These are phyloP conservation scores for Bostrychus sinensis DNA, from an alignment of 2,113 vertebrate species.

Conservation along the genomic window DNA sequence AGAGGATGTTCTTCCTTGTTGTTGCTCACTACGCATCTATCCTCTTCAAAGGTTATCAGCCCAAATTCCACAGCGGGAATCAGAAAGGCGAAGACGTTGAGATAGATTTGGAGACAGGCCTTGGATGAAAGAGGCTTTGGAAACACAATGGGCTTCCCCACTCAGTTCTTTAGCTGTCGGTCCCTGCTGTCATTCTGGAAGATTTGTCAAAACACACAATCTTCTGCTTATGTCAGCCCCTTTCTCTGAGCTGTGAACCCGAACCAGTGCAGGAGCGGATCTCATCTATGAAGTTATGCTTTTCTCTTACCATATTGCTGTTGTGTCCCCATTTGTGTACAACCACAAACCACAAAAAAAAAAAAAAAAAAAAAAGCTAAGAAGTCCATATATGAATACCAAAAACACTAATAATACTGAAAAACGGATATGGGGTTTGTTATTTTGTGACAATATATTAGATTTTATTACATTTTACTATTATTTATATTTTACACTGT, in stretches of 20 bases:
- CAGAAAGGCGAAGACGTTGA: constrained; percentile 54
- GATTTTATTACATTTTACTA: too few relatives aligned
- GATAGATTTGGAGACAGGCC: constrained; percentile 55
- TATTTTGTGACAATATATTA: too few relatives aligned
- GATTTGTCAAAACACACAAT: constrained; percentile 50
- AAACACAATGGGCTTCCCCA: constrained; percentile 55
- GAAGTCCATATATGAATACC: too few relatives aligned
- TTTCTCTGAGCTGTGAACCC: constrained; percentile 47
- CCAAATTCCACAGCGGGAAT: constrained; percentile 59
- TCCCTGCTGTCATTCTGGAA: constrained; percentile 39
- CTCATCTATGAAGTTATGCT: constrained; percentile 29
- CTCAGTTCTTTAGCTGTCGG: constrained; percentile 40
- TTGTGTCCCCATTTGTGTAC: constrained; percentile 1
- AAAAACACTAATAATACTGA: too few relatives aligned
- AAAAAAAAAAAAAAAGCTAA: too few relatives aligned
- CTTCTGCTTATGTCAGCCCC: constrained; percentile 31
- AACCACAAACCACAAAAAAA: background rate
- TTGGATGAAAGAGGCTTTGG: constrained; percentile 66
- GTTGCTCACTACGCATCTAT: constrained; percentile 39
- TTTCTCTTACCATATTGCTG: constrained; percentile 36
- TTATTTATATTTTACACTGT: too few relatives aligned
- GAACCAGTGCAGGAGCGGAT: constrained; percentile 55
- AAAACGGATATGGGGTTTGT: too few relatives aligned
- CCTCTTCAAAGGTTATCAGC: constrained; percentile 70
- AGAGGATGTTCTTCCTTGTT: constrained; percentile 54